Base-by-base conservation (phyloP, 2,113 vertebrate species). In the Hylia prasina region DNA sequence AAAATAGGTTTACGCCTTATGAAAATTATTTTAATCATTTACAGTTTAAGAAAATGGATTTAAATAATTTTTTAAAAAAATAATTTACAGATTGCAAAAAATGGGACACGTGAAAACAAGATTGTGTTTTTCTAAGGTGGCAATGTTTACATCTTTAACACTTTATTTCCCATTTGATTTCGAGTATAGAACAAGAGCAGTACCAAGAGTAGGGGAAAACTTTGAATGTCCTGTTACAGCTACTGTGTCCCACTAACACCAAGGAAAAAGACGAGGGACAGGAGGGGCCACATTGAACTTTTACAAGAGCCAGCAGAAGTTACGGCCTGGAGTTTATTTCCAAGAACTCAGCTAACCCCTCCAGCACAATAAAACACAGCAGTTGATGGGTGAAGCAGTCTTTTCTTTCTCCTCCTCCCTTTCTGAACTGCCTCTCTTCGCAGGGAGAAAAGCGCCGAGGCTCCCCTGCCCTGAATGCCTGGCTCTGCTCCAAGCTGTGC, bases 401-500 rank as follows among this genome's bases (percentile, higher is more conserved):
- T 71, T 90, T 89, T 72, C 79, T 54, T 84, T 35, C 58, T 65
- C 39, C 19, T 84, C 37, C 40, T 40, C 70, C 68, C 75, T 79
- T 66, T 85, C 19, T 37, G 31, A 83, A 11, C 15, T 2, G 72
- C 89, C 87, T 69, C 54, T 64, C 45, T n/a, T 78, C 3, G 22
- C 72, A 30, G 57, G 91, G 70, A 95, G 82, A 83, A 78, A 93
- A 79, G 35, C 3, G 31, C 89, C 4, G 39, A 10, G 85, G 77
- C 90, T 92, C 73, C 73, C 24, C 56, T 27, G 61, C 91, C 84
- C 77, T 73, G 30, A 95, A 53, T 35, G 81, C 71, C 94, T 97
- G 96, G 96, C 97, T 25, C 15, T 3, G 71, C 47, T 80, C 94
- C 97, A 97, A 53, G 78, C 84, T 42, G 80, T 66, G 18, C 89